A percentile compares a stretch with the other conserved stretches of the same genome.
Evolutionary conservation across 92 coral and sea anemone species (phyloP).

Genomic region (Montipora capitata): DNA sequence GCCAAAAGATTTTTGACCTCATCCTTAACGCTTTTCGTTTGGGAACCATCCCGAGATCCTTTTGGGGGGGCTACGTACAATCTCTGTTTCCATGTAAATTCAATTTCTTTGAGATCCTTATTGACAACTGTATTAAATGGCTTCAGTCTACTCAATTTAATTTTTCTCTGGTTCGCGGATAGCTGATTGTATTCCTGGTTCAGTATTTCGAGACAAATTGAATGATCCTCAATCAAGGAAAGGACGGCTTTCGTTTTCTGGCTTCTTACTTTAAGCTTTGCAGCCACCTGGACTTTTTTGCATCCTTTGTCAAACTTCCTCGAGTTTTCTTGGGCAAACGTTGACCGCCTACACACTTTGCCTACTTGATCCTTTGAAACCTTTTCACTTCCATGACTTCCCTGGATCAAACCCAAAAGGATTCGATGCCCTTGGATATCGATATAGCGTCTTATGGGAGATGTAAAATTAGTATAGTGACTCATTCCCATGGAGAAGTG

Average conservation of each 20-base stretch:
- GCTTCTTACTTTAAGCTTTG: slow-evolving; percentile 55
- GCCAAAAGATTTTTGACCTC: slow-evolving; percentile 22
- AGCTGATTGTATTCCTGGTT: slow-evolving; percentile 59
- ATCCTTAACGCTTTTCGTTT: neutral
- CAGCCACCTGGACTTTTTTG: slow-evolving; percentile 72
- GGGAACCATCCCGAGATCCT: neutral
- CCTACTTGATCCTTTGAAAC: slow-evolving; percentile 70
- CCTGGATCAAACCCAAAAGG: slow-evolving; percentile 16
- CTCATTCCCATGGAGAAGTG: slow-evolving; percentile 44
- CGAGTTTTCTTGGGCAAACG: slow-evolving; percentile 78
- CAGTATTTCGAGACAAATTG: slow-evolving; percentile 54
- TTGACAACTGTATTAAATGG: slow-evolving; percentile 35
- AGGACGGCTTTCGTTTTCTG: slow-evolving; percentile 64
- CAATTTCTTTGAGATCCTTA: neutral
- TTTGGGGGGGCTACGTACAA: neutral
- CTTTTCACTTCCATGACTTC: neutral
- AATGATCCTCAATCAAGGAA: slow-evolving; percentile 57
- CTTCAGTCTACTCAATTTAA: slow-evolving; percentile 51
- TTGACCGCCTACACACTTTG: slow-evolving; percentile 83
- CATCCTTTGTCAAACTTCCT: slow-evolving; percentile 79
- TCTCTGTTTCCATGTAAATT: neutral
- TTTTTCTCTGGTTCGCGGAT: slow-evolving; percentile 48
- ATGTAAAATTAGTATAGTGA: slow-evolving; percentile 76
- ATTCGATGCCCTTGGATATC: slow-evolving; percentile 92
- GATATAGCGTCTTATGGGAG: slow-evolving; percentile 95